A percentile compares a stretch with the other conserved stretches of the same genome.
These are phyloP conservation scores for Camptogramma bilineatum DNA, from an alignment of 2,888 invertebrate genomes.

Conservation along the genomic window DNA sequence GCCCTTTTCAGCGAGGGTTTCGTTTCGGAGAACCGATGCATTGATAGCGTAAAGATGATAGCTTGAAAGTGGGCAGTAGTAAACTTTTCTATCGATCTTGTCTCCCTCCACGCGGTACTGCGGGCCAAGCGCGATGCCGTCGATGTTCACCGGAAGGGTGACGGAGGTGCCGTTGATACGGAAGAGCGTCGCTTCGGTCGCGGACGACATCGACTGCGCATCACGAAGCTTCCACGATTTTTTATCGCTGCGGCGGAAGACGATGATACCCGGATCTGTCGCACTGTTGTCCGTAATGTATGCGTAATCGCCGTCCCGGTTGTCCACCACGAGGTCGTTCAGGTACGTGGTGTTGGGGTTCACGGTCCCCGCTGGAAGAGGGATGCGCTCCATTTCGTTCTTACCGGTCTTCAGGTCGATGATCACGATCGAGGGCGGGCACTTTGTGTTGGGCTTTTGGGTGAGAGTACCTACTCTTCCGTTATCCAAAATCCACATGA, in stretches of 20 bases:
- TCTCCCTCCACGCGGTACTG: conserved; percentile 70
- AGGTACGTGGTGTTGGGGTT: conserved; percentile 86
- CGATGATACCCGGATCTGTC: conserved; percentile 89
- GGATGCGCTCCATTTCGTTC: conserved; percentile 84
- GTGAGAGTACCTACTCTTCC: conserved; percentile 88
- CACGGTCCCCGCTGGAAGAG: conserved; percentile 87
- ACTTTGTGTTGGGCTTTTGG: conserved; percentile 80
- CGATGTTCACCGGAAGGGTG: conserved; percentile 86
- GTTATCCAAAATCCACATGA: conserved; percentile 89
- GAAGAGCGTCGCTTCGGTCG: conserved; percentile 85
- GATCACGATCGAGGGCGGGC: conserved; percentile 89
- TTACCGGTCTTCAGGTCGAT: conserved; percentile 87
- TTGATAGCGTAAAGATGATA: conserved; percentile 88
- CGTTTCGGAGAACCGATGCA: conserved; percentile 86
- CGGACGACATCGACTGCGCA: conserved; percentile 86
- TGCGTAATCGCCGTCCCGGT: conserved; percentile 88
- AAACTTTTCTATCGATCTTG: conserved; percentile 83
- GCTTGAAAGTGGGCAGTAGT: conserved; percentile 89
- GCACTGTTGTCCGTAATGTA: conserved; percentile 90
- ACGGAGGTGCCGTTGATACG: conserved; percentile 86
- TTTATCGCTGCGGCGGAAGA: conserved; percentile 87
- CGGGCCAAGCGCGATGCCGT: conserved; percentile 90
- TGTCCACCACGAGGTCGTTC: conserved; percentile 90
- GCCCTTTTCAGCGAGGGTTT: conserved; percentile 68
- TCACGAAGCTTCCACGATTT: conserved; percentile 90